Percentiles rank a stretch among this genome's conserved stretches.
phyloP scores from a whole-genome alignment of 2,797 vertebrate genomes.

The Gymnoscopelus microlampas region DNA sequence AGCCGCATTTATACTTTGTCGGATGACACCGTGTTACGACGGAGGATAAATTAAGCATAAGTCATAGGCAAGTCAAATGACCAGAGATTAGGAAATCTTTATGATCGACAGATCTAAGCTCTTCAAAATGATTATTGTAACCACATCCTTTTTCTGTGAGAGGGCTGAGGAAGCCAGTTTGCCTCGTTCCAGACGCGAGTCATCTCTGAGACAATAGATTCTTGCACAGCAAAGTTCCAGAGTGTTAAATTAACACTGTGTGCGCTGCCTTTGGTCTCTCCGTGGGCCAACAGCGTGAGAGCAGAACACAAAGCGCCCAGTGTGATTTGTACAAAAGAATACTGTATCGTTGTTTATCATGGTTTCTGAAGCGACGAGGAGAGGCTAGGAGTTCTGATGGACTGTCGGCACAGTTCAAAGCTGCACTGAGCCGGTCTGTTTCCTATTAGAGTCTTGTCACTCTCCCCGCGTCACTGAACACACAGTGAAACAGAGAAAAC shows the following conservation, averaged over 20 bases:
- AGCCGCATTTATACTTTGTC: no score
- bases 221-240: constrained; percentile 28
- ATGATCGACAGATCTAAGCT: constrained; percentile 36
- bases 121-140: constrained; percentile 54
- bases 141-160: not conserved
- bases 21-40: no score
- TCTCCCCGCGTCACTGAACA: constrained; percentile 86
- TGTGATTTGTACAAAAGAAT: constrained; percentile 33
- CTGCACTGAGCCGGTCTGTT: constrained; percentile 73
- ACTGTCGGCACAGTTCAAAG: constrained; percentile 79
- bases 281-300: no score
- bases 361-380: constrained; percentile 40
- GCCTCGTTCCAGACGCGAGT: constrained; percentile 38
- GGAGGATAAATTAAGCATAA: no score
- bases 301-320: no score
- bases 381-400: constrained; percentile 33
- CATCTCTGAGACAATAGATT: constrained; percentile 16
- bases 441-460: constrained; percentile 85
- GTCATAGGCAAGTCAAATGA: constrained; percentile 8
- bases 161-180: not conserved
- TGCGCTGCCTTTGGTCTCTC: no score
- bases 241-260: constrained; percentile 28
- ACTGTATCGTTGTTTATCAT: constrained; percentile 52
- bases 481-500: constrained; percentile 71
- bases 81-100: constrained; percentile 28